Evolutionary conservation across 2,888 invertebrate species (phyloP).

Genomic region (Orchestes rusci): DNA sequence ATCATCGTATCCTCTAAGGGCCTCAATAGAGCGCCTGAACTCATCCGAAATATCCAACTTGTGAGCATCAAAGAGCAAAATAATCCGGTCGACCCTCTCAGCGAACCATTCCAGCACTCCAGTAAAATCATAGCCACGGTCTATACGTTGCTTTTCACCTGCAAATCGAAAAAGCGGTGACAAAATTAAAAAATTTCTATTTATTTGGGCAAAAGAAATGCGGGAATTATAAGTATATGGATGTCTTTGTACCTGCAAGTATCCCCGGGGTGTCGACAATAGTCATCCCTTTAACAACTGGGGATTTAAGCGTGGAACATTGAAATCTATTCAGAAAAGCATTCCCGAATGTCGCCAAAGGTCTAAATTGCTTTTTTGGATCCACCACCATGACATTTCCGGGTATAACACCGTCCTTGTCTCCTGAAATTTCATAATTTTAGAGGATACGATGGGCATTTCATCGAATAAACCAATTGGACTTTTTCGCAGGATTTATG

Average conservation of each 20-base stretch:
- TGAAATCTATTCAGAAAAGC: conserved; percentile 96
- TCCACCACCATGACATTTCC: conserved; percentile 98
- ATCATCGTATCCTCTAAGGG: conserved; percentile 89
- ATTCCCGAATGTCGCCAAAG: conserved; percentile 94
- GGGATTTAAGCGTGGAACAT: conserved; percentile 83
- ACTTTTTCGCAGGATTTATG: too few species aligned
- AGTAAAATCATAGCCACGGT: conserved; percentile 93
- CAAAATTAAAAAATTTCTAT: neutral
- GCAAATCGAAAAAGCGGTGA: conserved; percentile 47
- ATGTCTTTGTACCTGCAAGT: conserved; percentile 38
- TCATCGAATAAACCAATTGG: neutral
- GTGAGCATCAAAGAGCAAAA: conserved; percentile 96
- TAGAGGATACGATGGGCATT: too few species aligned
- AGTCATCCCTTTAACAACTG: conserved; percentile 88
- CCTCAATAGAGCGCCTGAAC: conserved; percentile 94
- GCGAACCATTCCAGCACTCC: conserved; percentile 99
- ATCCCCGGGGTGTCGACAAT: conserved; percentile 98
- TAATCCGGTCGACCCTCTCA: conserved; percentile 94
- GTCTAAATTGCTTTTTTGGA: conserved; percentile 92
- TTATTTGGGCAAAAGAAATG: too few species aligned
- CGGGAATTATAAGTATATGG: too few species aligned
- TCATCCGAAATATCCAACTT: conserved; percentile 99
- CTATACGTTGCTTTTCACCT: conserved; percentile 92
- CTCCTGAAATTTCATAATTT: too few species aligned
- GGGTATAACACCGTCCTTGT: conserved; percentile 62